These are phyloP conservation scores for Heptranchias perlo DNA, from an alignment of 2,113 vertebrate genomes.

Conservation along the genomic window DNA sequence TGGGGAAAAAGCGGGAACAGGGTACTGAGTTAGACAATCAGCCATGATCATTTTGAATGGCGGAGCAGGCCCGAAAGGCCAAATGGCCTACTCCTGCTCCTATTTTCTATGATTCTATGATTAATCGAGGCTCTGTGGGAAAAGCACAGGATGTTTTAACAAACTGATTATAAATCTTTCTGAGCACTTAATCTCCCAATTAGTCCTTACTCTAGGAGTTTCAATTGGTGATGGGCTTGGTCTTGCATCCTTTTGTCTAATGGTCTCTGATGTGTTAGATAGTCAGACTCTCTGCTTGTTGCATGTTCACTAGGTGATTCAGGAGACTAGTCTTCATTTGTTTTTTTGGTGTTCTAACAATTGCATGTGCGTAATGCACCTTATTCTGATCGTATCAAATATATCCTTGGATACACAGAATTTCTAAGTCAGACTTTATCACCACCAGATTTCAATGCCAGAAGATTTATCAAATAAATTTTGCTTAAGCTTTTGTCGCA, in stretches of 20 bases:
- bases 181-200: neutral
- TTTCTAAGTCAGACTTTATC: neutral
- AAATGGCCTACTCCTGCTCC: too few relatives aligned
- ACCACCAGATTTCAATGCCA: neutral
- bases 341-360: neutral
- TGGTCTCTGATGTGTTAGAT: neutral
- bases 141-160: neutral
- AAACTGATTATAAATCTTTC: neutral
- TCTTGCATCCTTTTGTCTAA: neutral
- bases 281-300: neutral
- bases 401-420: too few relatives aligned
- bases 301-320: neutral
- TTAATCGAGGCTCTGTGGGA: neutral
- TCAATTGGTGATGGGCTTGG: neutral
- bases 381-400: too few relatives aligned
- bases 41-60: too few relatives aligned
- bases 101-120: too few relatives aligned
- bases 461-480: neutral
- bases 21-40: too few relatives aligned
- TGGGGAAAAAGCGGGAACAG: too few relatives aligned
- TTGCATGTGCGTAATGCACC: too few relatives aligned
- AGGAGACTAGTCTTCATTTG: neutral
- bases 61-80: too few relatives aligned
- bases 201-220: neutral
- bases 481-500: neutral